Evolutionary conservation across 2,113 vertebrate genomes (phyloP), one percentile per base, ranked within the genome.

Genomic region (Labeo catla): DNA sequence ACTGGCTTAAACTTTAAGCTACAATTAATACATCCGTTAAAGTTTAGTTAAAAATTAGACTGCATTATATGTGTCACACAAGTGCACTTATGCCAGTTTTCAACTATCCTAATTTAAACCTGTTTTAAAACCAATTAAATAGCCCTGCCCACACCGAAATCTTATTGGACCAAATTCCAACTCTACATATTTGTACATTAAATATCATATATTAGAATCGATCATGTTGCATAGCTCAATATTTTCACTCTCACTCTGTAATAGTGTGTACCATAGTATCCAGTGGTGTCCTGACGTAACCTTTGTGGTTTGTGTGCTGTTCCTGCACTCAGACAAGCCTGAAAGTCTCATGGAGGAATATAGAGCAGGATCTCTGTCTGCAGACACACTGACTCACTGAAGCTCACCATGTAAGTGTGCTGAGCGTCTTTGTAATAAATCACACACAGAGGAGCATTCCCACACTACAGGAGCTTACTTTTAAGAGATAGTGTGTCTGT

Each of bases 351-450:
- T 50, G 73, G n/a, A 76, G n/a, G 45, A 76, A 76, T 50, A 76
- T 54, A 49, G 49, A 77, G 76, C 76, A 76, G 49, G 74, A 76
- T 28, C 49, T 76, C 47, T 76, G 49, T 76, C 74, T 76, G 23
- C 74, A 76, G 73, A 76, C 76, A 54, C 76, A 77, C 76, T 54
- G 76, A 76, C 73, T 76, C 73, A 76, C n/a, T 50, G 73, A 79
- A 79, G 54, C 77, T 39, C 77, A 61, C 19, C 1, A 11, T 61
- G 54, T 50, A 6, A 76, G 45, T 76, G 73, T 76, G 73, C 47
- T 76, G 73, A 50, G 47, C 6, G 47, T 45, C 47, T 76, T n/a
- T 50, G 73, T 43, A 79, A 79, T 79, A 79, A 79, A 79, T 79
- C 52, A 43, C 76, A 12, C 54, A 79, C 76, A 79, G 76, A 79